Evolutionary conservation across 1,140 invertebrate genomes (phyloP), one percentile per base, ranked within the genome.

Genomic region (Pseudomyrmex pallidus): DNA sequence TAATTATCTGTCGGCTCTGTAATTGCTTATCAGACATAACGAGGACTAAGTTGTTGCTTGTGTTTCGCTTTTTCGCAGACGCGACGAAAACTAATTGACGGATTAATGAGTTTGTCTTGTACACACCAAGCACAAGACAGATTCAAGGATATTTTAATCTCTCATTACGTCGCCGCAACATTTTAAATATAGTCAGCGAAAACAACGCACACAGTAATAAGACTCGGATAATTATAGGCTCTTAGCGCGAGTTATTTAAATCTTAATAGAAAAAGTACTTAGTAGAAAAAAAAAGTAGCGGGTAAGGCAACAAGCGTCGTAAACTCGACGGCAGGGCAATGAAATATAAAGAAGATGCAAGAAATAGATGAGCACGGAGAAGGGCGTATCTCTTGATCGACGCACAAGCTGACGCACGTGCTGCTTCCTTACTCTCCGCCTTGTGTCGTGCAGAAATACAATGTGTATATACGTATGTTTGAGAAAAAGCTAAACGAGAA

Each of bases 321-420:
- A 0, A 35, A 12, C 25, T 67, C 13, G 46, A 52, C 44, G 20
- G 17, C 44, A 48, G 9, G 48, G 20, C 15, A 52, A 66, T 67
- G 48, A 4, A 76, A 67, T n/a, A 66, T 56, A 66, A 66, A 77
- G 17, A 35, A 67, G 63, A 46, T 17, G 50, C 74, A 46, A 77
- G 13, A 77, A 77, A 77, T 77, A 67, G 48, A 77, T 68, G 56
- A 77, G 46, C 50, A 35, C 4, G 35, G 62, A 56, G 46, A 77
- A 77, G 50, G 13, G 50, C 57, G 5, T 54, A 77, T 54, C 17
- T 54, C 17, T 67, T 46, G 63, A 68, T 44, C 74, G 63, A 77
- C 50, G 63, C 63, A 56, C 20, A 68, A 67, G 50, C 62, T 77
- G 74, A 77, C 63, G 62, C 63, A 77, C 17, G 17, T 77, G 22